phyloP scores from a whole-genome alignment of 2,113 vertebrate species.

The Galbula dea region DNA sequence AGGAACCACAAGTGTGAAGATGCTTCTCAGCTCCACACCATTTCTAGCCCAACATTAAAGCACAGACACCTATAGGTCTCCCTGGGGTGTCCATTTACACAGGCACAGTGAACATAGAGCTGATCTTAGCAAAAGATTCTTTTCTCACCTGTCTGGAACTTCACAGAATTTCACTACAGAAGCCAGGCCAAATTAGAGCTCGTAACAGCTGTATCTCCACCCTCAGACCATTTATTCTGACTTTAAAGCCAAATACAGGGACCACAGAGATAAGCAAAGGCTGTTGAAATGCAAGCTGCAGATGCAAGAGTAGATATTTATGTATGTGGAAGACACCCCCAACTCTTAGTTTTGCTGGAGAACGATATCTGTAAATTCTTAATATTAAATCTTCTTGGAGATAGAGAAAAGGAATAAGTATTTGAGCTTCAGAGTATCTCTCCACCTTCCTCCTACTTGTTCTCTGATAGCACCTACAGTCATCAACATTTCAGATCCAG shows the following conservation, averaged over 20 bases:
- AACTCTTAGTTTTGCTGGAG: not conserved
- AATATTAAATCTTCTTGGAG: not conserved
- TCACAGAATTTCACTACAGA: not conserved
- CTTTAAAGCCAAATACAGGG: not conserved
- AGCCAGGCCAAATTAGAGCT: not conserved
- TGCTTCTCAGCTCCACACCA: not conserved
- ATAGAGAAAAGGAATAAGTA: not conserved
- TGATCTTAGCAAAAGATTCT: not conserved
- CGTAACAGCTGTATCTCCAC: not conserved
- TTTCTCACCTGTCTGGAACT: not conserved
- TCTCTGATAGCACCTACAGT: not conserved
- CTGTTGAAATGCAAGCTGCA: not conserved
- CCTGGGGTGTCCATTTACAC: not conserved
- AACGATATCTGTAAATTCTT: not conserved
- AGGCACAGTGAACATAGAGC: not conserved
- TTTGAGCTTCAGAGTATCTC: not conserved
- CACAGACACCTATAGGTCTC: not conserved
- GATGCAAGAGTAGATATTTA: not conserved
- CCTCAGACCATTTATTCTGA: not conserved
- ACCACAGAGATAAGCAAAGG: not conserved
- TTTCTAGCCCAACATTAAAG: not conserved
- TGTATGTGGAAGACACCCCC: rapidly evolving
- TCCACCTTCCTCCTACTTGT: not conserved
- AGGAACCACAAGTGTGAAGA: not conserved
- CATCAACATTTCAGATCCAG: not conserved